Conservation (phyloP, 2,888 invertebrate species). For the Cryptocheilus praepositus region DNA sequence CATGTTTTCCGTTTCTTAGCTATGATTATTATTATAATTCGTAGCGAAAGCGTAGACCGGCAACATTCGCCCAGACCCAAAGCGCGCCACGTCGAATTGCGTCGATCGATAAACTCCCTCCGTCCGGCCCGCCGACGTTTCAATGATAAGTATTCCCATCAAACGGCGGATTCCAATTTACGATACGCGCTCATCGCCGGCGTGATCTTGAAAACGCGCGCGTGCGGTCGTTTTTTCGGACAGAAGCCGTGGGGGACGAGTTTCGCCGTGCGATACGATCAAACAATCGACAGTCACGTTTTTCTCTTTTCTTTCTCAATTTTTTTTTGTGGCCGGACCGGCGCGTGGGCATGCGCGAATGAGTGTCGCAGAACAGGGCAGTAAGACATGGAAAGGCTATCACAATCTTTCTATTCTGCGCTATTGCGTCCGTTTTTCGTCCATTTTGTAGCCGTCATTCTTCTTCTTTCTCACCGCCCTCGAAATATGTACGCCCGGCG, state of each 20-base stretch:
- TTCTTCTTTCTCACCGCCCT: constrained; percentile 21
- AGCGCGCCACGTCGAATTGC: no score
- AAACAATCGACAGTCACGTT: background rate
- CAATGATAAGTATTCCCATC: no score
- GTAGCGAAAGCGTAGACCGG: no score
- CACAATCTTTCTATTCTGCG: constrained; percentile 28
- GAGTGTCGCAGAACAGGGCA: constrained; percentile 47
- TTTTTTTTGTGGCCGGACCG: constrained; percentile 4
- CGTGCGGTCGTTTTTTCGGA: no score
- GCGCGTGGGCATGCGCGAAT: constrained; percentile 10
- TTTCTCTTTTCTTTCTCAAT: constrained; percentile 3
- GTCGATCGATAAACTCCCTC: no score
- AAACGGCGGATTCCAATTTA: no score
- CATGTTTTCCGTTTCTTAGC: background rate
- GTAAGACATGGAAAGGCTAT: constrained; percentile 56
- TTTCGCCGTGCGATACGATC: no score
- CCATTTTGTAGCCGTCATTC: constrained; percentile 8
- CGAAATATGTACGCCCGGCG: constrained; percentile 16
- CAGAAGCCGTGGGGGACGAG: no score
- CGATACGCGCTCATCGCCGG: background rate
- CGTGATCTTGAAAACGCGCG: no score
- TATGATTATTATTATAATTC: no score
- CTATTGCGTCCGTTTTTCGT: constrained; percentile 17
- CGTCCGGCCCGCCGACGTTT: no score
- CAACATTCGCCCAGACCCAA: no score